These are phyloP conservation scores for Ethmia dodecea DNA, from an alignment of 2,888 invertebrate genomes.

Conservation along the genomic window DNA sequence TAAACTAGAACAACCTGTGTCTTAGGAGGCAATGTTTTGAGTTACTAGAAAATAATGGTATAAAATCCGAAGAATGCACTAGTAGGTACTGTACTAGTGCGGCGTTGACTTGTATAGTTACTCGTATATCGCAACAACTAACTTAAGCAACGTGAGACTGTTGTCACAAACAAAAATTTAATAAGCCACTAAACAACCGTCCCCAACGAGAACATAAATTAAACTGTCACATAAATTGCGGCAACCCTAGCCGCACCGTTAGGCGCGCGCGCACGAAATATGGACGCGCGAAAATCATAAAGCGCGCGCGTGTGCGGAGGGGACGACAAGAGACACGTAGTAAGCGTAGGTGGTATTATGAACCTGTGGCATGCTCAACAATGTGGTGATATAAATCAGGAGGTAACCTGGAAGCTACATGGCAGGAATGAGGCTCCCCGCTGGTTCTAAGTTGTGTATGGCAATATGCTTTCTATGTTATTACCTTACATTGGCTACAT, in stretches of 20 bases:
- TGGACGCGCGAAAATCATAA: constrained; percentile 61
- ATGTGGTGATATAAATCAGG: not conserved
- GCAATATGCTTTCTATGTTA: not conserved
- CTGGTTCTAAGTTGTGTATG: not conserved
- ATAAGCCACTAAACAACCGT: constrained; percentile 14
- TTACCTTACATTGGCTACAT: no score
- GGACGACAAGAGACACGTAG: constrained; percentile 6
- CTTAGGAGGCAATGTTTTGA: no score
- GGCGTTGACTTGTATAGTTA: no score
- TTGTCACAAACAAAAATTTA: constrained; percentile 17
- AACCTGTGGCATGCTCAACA: not conserved
- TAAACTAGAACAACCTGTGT: no score
- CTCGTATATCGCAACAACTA: no score
- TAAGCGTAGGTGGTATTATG: constrained; percentile 1
- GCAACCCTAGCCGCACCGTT: constrained; percentile 43
- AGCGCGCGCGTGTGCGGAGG: constrained; percentile 18
- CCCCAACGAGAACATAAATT: constrained; percentile 28
- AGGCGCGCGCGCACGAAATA: constrained; percentile 38
- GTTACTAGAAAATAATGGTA: no score
- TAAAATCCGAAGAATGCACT: no score
- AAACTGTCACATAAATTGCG: constrained; percentile 40
- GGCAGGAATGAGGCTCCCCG: no score
- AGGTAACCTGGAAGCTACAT: not conserved
- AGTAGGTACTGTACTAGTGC: no score
- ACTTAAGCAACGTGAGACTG: constrained; percentile 9